Evolutionary conservation across 2,113 vertebrate species (phyloP), one percentile per base, ranked within the genome.

Genomic region (Cephalopholis sonnerati): DNA sequence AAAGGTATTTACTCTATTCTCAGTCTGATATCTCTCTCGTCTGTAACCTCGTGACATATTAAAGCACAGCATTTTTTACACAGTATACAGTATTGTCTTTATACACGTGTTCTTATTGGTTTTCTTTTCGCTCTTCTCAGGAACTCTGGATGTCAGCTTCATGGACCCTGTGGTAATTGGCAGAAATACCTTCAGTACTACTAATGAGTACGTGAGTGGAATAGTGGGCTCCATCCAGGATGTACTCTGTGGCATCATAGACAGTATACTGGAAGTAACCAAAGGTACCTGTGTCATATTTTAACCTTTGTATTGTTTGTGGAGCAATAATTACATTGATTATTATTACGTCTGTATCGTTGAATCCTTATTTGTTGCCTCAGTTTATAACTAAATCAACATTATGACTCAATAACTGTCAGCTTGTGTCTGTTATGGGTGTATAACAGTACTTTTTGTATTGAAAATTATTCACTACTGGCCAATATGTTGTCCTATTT

Each of bases 91-190:
- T 10, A 32, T 15, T 55, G 16, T 13, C 51, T 72, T 76, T 20
- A 29, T 4, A 24, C 2, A 46, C 9, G 29, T 24, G 1, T 8
- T 18, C 32, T 6, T 13, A 10, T 46, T 48, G 17, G 0, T 61
- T 54, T 54, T 29, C 4, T 63, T 0, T 62, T 81, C 75, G 0
- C 71, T 70, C 65, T 77, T 44, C 62, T 53, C 73, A 94, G 93
- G 91, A 88, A 83, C 61, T 5, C 18, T 41, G 5, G 89, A 93
- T 55, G 2, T 93, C 8, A 91, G 84, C 70, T 89, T 83, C 68
- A 82, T 92, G 4, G 88, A 94, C 57, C 93, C 93, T 2, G 92
- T 92, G 44, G 61, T 85, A 0, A 29, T 93, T 1, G 93, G 93
- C 75, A 89, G 91, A 74, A 63, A 79, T 12, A 1, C 69, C 50